Conservation (phyloP, 64 coral and sea anemone species). For the Pocillopora damicornis region DNA sequence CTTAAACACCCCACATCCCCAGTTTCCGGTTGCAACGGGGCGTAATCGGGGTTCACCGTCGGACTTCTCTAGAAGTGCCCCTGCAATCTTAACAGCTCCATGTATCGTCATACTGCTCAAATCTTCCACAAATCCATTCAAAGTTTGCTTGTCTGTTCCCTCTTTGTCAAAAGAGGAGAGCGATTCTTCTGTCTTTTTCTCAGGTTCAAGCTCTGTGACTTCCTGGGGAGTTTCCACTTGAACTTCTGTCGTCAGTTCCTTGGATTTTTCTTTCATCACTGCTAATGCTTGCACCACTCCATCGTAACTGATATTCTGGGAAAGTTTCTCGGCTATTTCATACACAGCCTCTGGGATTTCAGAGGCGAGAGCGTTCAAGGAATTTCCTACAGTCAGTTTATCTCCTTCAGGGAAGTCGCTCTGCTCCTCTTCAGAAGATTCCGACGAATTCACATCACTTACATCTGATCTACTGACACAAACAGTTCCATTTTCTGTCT, state of each 20-base stretch:
- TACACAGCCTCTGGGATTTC: not conserved
- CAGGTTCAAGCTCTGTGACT: not conserved
- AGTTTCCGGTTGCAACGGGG: constrained; percentile 63
- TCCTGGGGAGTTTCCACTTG: not conserved
- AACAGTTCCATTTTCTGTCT: not conserved
- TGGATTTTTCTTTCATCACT: not conserved
- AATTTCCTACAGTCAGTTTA: not conserved
- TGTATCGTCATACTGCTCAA: constrained; percentile 35
- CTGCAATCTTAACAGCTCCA: constrained; percentile 28
- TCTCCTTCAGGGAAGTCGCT: not conserved
- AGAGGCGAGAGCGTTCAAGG: not conserved
- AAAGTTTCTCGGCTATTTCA: constrained; percentile 7
- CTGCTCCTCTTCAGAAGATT: not conserved
- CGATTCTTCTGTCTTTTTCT: not conserved
- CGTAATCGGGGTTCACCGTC: not conserved
- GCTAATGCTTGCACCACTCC: constrained; percentile 24
- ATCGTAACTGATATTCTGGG: not conserved
- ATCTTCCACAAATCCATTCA: constrained; percentile 22
- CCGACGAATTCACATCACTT: not conserved
- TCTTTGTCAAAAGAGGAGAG: not conserved
- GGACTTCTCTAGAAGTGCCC: not conserved
- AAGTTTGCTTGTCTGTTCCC: not conserved
- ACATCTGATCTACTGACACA: not conserved
- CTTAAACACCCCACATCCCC: constrained; percentile 56
- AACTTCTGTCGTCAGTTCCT: not conserved